Evolutionary conservation across 2,797 vertebrate genomes (phyloP).

Genomic region (Schizopygopsis malacanthus): DNA sequence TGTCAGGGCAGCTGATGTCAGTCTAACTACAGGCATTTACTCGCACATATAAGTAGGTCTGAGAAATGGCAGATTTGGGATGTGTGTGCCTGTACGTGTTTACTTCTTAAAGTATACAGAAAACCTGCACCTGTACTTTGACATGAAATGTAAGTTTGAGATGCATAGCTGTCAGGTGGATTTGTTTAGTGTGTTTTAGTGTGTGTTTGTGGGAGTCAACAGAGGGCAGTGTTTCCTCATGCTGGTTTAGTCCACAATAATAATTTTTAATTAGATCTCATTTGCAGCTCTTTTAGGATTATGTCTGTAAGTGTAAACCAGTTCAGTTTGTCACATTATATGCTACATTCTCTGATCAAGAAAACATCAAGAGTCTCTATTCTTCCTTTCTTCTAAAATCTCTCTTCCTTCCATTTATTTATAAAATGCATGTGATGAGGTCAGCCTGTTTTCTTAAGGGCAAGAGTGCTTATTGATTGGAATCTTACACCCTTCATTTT

Average conservation of each 20-base stretch:
- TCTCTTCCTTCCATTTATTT: neutral
- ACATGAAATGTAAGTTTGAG: neutral
- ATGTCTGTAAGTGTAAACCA: neutral
- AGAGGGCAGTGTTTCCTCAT: slow-evolving; percentile 59
- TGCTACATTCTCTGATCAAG: neutral
- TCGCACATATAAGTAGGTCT: neutral
- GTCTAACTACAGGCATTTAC: slow-evolving; percentile 31
- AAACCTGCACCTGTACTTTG: slow-evolving; percentile 17
- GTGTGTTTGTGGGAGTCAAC: slow-evolving; percentile 41
- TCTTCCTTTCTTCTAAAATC: neutral
- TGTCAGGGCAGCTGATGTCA: slow-evolving; percentile 32
- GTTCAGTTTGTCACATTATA: neutral
- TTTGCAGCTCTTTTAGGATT: slow-evolving; percentile 9
- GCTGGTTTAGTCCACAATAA: slow-evolving; percentile 16
- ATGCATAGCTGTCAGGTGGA: neutral
- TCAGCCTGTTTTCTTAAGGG: slow-evolving; percentile 50
- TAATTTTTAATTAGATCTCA: slow-evolving; percentile 19
- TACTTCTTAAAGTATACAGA: neutral
- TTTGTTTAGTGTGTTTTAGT: slow-evolving; percentile 10
- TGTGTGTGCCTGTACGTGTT: slow-evolving; percentile 11
- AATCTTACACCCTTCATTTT: slow-evolving; percentile 40
- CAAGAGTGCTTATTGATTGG: slow-evolving; percentile 58
- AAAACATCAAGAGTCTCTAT: neutral
- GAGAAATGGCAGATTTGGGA: neutral
- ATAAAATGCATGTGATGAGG: slow-evolving; percentile 44